Conservation (phyloP, 1,140 invertebrate genomes). For the Conus ventricosus region DNA sequence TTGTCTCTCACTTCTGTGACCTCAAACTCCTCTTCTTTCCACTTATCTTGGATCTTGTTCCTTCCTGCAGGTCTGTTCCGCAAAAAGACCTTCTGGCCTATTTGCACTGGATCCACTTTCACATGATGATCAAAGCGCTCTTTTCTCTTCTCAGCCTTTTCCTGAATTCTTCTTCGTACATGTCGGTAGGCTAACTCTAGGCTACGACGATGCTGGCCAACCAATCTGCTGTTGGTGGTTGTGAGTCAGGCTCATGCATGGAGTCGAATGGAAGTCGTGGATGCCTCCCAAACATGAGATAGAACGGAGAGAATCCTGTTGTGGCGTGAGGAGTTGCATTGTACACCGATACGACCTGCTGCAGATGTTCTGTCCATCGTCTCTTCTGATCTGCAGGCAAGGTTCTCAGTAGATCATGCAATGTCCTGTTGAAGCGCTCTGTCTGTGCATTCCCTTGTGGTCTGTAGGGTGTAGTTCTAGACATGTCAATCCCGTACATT, state of each 20-base stretch:
- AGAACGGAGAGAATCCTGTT: slow-evolving; percentile 3
- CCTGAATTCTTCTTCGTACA: neutral
- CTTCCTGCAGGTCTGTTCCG: no score
- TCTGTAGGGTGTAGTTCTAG: no score
- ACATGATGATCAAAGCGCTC: no score
- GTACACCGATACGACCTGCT: neutral
- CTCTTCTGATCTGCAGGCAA: slow-evolving; percentile 36
- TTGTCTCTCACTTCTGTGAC: no score
- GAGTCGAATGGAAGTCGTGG: neutral
- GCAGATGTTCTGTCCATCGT: slow-evolving; percentile 35
- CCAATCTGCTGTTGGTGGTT: no score
- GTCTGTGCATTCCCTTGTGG: no score
- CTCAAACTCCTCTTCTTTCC: no score
- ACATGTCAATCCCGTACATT: slow-evolving; percentile 17
- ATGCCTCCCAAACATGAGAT: neutral
- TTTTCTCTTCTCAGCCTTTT: no score
- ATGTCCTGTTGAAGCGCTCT: no score
- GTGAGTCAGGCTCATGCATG: neutral
- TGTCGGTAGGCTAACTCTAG: neutral
- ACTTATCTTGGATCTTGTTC: no score
- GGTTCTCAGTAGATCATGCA: slow-evolving; percentile 1
- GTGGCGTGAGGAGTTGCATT: slow-evolving; percentile 2
- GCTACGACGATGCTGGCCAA: no score
- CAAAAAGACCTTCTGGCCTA: slow-evolving; percentile 17
- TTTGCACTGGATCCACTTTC: neutral